These are phyloP conservation scores for Acridotheres tristis DNA, from an alignment of 2,797 vertebrate genomes.

Conservation along the genomic window DNA sequence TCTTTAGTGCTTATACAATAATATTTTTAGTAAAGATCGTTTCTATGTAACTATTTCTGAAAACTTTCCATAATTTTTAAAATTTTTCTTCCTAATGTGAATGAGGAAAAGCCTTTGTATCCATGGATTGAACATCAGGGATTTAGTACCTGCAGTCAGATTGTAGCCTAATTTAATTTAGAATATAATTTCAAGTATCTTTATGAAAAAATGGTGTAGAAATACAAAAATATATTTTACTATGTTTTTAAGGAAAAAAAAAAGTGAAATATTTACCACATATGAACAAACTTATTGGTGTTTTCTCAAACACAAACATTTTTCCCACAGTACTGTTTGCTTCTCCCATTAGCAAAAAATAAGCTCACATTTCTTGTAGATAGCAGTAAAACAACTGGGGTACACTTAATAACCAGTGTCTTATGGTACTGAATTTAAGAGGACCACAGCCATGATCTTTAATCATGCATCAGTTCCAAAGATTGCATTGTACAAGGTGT, in stretches of 20 bases:
- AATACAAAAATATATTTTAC: not conserved
- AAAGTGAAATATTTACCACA: not conserved
- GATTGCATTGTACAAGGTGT: not conserved
- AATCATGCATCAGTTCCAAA: not conserved
- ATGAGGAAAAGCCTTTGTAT: not conserved
- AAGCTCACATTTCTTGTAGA: not conserved
- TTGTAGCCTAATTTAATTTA: not conserved
- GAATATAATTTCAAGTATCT: not conserved
- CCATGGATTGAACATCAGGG: not conserved
- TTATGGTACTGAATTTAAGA: not conserved
- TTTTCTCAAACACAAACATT: not conserved
- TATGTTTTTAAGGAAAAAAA: not conserved
- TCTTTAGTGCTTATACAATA: not conserved
- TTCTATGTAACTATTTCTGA: not conserved
- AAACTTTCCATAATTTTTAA: rapidly evolving
- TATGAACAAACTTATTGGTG: not conserved
- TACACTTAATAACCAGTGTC: not conserved
- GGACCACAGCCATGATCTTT: not conserved
- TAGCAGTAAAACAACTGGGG: not conserved
- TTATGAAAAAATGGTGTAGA: not conserved
- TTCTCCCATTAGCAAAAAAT: not conserved
- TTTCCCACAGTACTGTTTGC: not conserved
- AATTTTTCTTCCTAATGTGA: not conserved
- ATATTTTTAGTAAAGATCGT: not conserved
- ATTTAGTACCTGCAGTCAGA: not conserved